A percentile compares a stretch with the other conserved stretches of the same genome.
These are phyloP conservation scores for Phrixothrix hirtus DNA, from an alignment of 2,888 invertebrate species.

Conservation along the genomic window DNA sequence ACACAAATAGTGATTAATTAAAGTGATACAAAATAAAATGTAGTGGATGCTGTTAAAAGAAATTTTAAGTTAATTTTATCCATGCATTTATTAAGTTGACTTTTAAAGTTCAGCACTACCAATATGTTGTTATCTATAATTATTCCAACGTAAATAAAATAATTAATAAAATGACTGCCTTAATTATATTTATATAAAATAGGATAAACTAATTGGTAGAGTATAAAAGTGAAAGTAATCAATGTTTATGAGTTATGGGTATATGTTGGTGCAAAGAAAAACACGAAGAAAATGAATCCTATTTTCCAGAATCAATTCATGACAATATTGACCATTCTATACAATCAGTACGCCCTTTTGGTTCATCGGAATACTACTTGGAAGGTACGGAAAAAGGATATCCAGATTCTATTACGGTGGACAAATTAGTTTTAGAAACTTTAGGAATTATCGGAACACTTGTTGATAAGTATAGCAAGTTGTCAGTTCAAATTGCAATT, in stretches of 20 bases:
- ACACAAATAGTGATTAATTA: conserved; percentile 1
- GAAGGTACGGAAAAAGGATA: conserved; percentile 43
- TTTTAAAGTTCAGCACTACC: conserved; percentile 33
- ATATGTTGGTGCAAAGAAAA: conserved; percentile 75
- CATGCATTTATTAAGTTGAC: conserved; percentile 17
- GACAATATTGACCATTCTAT: conserved; percentile 35
- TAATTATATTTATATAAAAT: conserved; percentile 18
- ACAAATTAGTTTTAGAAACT: conserved; percentile 79
- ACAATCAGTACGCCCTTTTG: conserved; percentile 46
- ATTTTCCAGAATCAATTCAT: conserved; percentile 48
- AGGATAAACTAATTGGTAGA: conserved; percentile 7
- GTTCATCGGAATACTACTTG: conserved; percentile 41
- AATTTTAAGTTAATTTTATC: conserved; percentile 5
- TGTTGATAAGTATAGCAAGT: conserved; percentile 85
- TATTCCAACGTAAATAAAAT: conserved; percentile 47
- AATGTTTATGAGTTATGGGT: conserved; percentile 65
- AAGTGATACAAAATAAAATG: neutral
- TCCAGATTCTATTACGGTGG: conserved; percentile 61
- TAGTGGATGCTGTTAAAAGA: conserved; percentile 9
- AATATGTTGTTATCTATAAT: conserved; percentile 46
- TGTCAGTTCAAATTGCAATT: too few relatives aligned
- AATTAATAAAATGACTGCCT: conserved; percentile 17
- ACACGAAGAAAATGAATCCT: conserved; percentile 59
- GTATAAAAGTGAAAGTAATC: conserved; percentile 21
- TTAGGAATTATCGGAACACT: conserved; percentile 78